These are phyloP conservation scores for Drosophila antonietae DNA, from an alignment of 2,888 invertebrate genomes.

Conservation along the genomic window DNA sequence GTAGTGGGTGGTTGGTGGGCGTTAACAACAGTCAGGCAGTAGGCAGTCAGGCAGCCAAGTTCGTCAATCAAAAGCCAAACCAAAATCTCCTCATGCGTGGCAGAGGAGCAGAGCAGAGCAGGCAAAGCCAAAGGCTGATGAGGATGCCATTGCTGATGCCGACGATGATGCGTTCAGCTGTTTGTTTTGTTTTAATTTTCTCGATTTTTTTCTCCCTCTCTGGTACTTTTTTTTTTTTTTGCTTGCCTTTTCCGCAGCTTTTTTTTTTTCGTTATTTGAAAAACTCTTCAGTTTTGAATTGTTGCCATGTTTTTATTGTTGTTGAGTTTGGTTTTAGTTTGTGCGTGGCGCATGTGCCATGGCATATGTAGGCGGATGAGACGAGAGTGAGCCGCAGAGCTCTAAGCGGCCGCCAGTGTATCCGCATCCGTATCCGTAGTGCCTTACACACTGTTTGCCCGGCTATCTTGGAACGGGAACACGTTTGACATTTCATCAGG, in stretches of 20 bases:
- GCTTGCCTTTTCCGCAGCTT: conserved; percentile 49
- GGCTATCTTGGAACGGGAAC: conserved; percentile 38
- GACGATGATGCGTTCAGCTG: conserved; percentile 65
- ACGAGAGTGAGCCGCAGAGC: conserved; percentile 23
- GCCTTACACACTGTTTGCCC: conserved; percentile 38
- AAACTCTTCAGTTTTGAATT: conserved; percentile 84
- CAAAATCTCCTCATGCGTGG: conserved; percentile 83
- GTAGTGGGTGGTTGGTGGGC: conserved; percentile 8
- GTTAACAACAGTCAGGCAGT: conserved; percentile 21
- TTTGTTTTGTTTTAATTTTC: conserved; percentile 84
- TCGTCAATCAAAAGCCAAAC: conserved; percentile 81
- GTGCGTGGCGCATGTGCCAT: conserved; percentile 56
- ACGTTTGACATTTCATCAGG: conserved; percentile 81
- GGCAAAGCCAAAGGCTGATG: conserved; percentile 73
- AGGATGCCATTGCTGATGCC: conserved; percentile 55
- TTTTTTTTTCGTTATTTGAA: conserved; percentile 84
- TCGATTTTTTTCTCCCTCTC: conserved; percentile 68
- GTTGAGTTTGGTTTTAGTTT: conserved; percentile 82
- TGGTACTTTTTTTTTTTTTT: conserved; percentile 42
- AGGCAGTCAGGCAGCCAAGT: conserved; percentile 68
- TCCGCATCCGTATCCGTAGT: conserved; percentile 67
- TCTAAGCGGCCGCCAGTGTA: conserved; percentile 52
- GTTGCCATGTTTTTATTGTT: conserved; percentile 82
- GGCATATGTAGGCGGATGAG: conserved; percentile 15
- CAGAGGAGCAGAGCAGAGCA: conserved; percentile 45